Evolutionary conservation across 2,113 vertebrate genomes (phyloP), one percentile per base, ranked within the genome.

Genomic region (Gobius niger): DNA sequence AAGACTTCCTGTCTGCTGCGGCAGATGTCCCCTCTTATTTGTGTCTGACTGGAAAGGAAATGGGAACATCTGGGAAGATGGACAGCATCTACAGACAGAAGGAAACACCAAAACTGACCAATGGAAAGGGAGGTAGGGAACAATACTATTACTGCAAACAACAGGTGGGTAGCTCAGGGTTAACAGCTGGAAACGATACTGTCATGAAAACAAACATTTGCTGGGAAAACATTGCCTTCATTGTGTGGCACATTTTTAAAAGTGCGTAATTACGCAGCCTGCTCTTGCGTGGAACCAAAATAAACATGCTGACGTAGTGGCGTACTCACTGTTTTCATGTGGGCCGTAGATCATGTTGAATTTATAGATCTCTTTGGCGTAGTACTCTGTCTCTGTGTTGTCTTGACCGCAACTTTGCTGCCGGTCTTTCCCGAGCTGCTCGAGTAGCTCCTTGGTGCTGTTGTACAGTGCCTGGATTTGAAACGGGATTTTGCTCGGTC

Each of bases 281-380:
- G 19, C 9, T 40, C 46, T 60, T 16, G 16, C 70, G 44, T 11
- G 18, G 63, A 7, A 0, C 47, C 0, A 57, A 57, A 19, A n/a
- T 14, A 12, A 50, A 5, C 3, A 3, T 41, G 34, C 42, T 0
- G 41, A 16, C 5, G n/a, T 44, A 7, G 11, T 19, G 15, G 4
- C 7, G 64, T 82, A 93, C 95, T 96, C 88, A 97, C 96, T 96
- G 92, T 93, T 95, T 59, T 96, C 95, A 9, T 92, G 88, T 41
- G 92, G 90, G 53, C 94, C 94, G 78, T 93, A 91, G 80, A 95
- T 90, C 94, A 96, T 95, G 92, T 94, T 94, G 92, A 97, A 95
- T 84, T 94, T 96, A 86, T 96, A 91, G 80, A 97, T 93, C 87
- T 97, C 95, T 83, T 97, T 97, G 90, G 95, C 96, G 72, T 96